Conservation (phyloP, 2,797 vertebrate species). For the Cheirogaleus major region DNA sequence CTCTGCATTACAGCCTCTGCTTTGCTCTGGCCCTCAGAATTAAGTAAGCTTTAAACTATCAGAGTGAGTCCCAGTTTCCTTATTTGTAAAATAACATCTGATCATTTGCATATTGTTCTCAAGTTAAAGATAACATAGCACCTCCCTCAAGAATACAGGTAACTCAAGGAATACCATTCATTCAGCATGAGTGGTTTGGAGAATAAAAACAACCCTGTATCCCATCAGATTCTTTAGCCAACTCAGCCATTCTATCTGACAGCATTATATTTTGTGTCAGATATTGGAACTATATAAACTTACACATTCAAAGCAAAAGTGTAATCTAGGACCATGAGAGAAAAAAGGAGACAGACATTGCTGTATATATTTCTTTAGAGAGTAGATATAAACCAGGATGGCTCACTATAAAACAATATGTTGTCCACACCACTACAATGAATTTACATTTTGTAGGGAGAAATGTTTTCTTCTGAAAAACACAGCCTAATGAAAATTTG, state of each 20-base stretch:
- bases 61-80: not conserved
- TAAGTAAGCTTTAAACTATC: not conserved
- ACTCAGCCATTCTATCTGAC: not conserved
- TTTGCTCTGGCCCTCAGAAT: not conserved
- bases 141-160: not conserved
- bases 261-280: not conserved
- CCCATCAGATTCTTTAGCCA: not conserved
- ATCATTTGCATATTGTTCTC: not conserved
- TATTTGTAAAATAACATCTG: not conserved
- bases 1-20: not conserved
- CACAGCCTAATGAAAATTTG: not conserved
- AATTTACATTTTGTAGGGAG: not conserved
- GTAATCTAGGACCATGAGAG: not conserved
- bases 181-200: not conserved
- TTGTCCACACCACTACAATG: not conserved
- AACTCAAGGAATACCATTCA: not conserved
- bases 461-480: constrained; percentile 27
- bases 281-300: not conserved
- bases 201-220: not conserved
- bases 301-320: not conserved
- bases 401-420: not conserved
- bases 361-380: not conserved
- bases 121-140: not conserved
- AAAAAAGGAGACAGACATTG: not conserved
- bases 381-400: not conserved